Conservation (phyloP, 1,140 invertebrate species). For the Kradibia gibbosae region DNA sequence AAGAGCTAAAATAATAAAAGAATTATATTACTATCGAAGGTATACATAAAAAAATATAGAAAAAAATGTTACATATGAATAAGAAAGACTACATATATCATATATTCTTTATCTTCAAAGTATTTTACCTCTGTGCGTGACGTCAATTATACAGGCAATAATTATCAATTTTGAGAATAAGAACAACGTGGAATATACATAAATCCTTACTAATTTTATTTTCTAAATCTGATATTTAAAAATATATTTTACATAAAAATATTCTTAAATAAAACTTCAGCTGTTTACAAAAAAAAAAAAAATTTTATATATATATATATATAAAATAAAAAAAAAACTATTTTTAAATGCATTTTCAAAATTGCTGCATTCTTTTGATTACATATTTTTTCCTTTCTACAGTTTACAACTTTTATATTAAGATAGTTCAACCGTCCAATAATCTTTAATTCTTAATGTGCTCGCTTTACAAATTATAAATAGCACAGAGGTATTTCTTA, state of each 20-base stretch:
- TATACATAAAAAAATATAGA: conserved; percentile 29
- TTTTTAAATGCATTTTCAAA: conserved; percentile 45
- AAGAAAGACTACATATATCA: conserved; percentile 22
- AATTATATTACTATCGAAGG: conserved; percentile 24
- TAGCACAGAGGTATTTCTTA: conserved; percentile 4
- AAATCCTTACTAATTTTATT: conserved; percentile 35
- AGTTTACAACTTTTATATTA: conserved; percentile 39
- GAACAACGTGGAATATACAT: conserved; percentile 4
- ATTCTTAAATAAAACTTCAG: conserved; percentile 38
- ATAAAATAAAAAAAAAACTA: conserved; percentile 33
- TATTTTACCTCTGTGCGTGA: conserved; percentile 43
- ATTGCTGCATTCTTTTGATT: conserved; percentile 39
- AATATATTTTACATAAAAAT: conserved; percentile 40
- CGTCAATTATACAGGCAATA: conserved; percentile 29
- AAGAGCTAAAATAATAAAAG: conserved; percentile 22
- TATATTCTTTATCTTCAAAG: conserved; percentile 40
- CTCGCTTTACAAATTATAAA: conserved; percentile 28
- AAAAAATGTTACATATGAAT: not conserved
- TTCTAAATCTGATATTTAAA: conserved; percentile 38
- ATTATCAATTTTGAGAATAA: conserved; percentile 13
- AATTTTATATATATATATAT: too few species aligned
- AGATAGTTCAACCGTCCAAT: conserved; percentile 44
- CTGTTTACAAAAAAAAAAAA: too few species aligned
- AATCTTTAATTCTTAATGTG: conserved; percentile 38
- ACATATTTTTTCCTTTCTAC: conserved; percentile 33